These are phyloP conservation scores for Leptosomus discolor DNA, from an alignment of 2,113 vertebrate species.

Conservation along the genomic window DNA sequence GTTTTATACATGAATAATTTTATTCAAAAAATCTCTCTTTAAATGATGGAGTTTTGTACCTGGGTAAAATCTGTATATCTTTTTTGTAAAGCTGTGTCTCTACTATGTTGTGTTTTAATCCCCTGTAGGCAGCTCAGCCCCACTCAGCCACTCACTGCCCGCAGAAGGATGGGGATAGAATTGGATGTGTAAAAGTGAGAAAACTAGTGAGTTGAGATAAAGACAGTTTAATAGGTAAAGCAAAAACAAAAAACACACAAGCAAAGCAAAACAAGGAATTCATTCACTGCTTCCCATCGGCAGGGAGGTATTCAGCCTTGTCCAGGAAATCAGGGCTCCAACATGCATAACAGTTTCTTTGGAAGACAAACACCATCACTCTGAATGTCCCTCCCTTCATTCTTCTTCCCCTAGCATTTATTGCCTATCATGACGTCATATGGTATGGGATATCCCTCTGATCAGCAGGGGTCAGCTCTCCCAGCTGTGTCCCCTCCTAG, in stretches of 20 bases:
- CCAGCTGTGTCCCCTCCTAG: neutral
- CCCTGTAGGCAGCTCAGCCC: neutral
- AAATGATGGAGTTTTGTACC: neutral
- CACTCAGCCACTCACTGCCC: rapidly evolving
- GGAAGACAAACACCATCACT: neutral
- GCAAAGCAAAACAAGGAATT: neutral
- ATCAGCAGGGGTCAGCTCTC: neutral
- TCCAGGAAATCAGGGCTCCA: neutral
- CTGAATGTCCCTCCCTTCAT: rapidly evolving
- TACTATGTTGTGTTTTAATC: neutral
- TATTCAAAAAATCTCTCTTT: neutral
- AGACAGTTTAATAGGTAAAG: neutral
- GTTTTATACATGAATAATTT: neutral
- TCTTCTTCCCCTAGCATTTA: neutral
- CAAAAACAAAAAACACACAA: rapidly evolving
- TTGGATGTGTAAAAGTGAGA: neutral
- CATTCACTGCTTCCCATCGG: rapidly evolving
- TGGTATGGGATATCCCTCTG: neutral
- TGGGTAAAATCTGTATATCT: neutral
- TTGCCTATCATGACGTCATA: neutral
- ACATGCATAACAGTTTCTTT: rapidly evolving
- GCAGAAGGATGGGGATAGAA: neutral
- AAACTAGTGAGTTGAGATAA: neutral
- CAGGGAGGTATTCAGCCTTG: neutral
- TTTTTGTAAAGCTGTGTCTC: neutral